Conservation (phyloP, 2,113 vertebrate genomes). For the Pica pica region DNA sequence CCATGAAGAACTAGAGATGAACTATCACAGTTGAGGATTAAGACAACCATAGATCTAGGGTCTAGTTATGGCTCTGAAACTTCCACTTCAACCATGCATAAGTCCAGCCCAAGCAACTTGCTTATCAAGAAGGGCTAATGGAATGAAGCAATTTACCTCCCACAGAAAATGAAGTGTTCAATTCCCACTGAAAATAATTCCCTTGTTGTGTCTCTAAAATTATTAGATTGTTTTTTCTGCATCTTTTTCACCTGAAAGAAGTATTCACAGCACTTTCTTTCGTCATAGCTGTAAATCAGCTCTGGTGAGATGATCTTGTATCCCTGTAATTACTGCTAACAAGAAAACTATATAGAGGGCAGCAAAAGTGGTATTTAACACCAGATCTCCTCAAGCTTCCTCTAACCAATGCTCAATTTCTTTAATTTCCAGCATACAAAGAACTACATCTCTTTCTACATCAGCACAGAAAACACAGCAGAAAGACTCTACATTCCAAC, state of each 20-base stretch:
- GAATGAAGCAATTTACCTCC: not conserved
- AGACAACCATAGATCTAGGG: not conserved
- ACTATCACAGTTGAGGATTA: not conserved
- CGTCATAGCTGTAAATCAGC: not conserved
- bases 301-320: not conserved
- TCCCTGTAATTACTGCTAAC: not conserved
- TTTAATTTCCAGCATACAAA: not conserved
- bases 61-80: not conserved
- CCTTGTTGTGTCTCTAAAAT: not conserved
- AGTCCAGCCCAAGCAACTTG: not conserved
- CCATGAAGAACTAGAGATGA: not conserved
- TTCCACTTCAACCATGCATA: not conserved
- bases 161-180: not conserved
- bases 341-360: not conserved
- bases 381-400: not conserved
- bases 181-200: not conserved
- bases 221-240: not conserved
- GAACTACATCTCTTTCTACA: not conserved
- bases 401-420: not conserved
- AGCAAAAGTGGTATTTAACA: not conserved
- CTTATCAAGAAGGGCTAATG: not conserved
- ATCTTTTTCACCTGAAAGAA: not conserved
- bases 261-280: not conserved
- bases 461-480: not conserved
- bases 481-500: not conserved